Conservation (phyloP, 1,140 invertebrate genomes). For the Eurytemora carolleeae region DNA sequence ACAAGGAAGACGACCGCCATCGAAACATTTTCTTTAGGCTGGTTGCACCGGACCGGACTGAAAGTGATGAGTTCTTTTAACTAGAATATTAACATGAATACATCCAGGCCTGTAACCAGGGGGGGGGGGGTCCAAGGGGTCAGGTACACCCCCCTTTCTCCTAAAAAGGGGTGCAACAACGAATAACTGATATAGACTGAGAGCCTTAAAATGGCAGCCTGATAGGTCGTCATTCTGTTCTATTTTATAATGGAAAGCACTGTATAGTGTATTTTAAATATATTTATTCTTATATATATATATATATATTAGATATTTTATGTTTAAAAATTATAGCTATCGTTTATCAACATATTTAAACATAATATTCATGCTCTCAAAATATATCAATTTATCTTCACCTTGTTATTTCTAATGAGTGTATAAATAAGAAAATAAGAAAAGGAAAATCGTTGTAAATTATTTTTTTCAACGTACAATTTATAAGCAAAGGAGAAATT, state of each 20-base stretch:
- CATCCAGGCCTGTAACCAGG: too few relatives aligned
- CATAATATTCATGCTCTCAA: background rate
- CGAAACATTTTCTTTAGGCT: too few relatives aligned
- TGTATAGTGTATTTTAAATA: background rate
- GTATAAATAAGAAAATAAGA: slow-evolving; percentile 20
- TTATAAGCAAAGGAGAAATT: too few relatives aligned
- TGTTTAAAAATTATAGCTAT: background rate
- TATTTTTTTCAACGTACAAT: too few relatives aligned
- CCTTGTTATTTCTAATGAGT: background rate
- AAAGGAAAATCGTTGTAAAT: too few relatives aligned
- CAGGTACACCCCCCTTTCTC: too few relatives aligned
- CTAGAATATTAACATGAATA: background rate
- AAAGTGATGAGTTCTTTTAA: background rate
- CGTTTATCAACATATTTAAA: background rate
- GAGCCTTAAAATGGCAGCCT: too few relatives aligned
- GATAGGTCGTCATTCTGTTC: background rate
- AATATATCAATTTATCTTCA: background rate
- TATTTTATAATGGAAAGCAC: background rate
- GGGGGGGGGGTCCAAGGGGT: too few relatives aligned
- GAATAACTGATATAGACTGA: too few relatives aligned
- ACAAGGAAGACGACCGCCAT: background rate
- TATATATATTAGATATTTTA: too few relatives aligned
- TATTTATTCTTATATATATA: background rate
- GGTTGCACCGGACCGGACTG: background rate
- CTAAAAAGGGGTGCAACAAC: too few relatives aligned